Base-by-base conservation (phyloP, 2,797 vertebrate species). In the Sphenodon punctatus region DNA sequence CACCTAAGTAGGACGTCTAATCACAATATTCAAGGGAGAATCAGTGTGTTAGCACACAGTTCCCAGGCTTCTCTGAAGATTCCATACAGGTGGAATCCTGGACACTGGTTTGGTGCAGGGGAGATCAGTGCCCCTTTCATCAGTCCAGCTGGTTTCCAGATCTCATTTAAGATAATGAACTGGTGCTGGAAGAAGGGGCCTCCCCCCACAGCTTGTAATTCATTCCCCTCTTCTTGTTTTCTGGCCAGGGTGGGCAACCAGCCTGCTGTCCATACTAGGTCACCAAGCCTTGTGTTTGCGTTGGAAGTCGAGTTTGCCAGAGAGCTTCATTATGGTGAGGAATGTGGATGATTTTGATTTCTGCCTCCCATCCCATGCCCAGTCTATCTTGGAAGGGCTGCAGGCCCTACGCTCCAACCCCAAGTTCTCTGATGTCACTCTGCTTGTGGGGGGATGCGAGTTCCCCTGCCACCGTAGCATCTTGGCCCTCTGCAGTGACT, bases 331-430 rank as follows among this genome's bases (percentile, higher is more conserved):
- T 92, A 99, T 99, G 99, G 97, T 99, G 92, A 97, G 96, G 60
- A 98, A 98, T 23, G 90, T 99, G 89, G 99, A 99, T 0, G 97
- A 99, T 94, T 96, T 99, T 73, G 97, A 99, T 71, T 99, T 98
- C 95, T 97, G 97, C 86, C 94, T 99, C 80, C 95, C 97, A 64
- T 98, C 98, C 0, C 98, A 99, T 1, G 94, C 98, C 43, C 97
- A 99, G 93, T 97, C 95, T 66, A 91, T 98, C 90, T 94, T 99
- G 85, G 97, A 98, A 36, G 98, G 99, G 60, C 92, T 99, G 78
- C 97, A 93, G 68, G 95, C 93, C 32, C 95, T 99, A 76, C 97
- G 98, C 15, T 75, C 96, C 16, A 95, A 98, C 66, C 97, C 97
- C 79, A 98, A 97, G 85, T 94, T 99, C 66, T 95, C 97, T 0